Evolutionary conservation across 2,888 invertebrate species (phyloP), one percentile per base, ranked within the genome.

Genomic region (Nasonovia ribisnigri): DNA sequence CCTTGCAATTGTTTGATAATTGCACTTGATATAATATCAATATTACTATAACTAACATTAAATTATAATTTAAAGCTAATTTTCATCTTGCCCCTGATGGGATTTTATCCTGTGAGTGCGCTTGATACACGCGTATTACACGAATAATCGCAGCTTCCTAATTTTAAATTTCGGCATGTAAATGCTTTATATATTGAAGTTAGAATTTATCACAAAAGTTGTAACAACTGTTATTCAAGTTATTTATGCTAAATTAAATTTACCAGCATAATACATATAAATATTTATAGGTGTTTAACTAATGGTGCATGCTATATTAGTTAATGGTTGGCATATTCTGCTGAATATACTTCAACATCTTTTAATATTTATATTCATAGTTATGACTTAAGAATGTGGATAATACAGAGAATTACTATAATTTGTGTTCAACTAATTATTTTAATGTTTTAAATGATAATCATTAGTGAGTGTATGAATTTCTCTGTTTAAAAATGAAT

Each of bases 81-180:
- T 46, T 46, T 46, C 46, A 46, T 46, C 46, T 46, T 46, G 46
- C 46, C 46, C 11, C 46, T 8, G 0, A 11, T 46, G 1, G 46
- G 46, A 46, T 46, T 46, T 46, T 46, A 46, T 46, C 11, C 46
- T 46, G 11, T 11, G 11, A 11, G 8, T 46, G 11, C 11, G 46
- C 46, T 46, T 57, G 24, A 60, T n/a, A n/a, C n/a, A n/a, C n/a
- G n/a, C n/a, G 3, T 60, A 29, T 29, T 13, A 67, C 13, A 67
- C 95, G 84, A 46, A 95, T 51, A 51, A 51, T 51, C 13, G 3
- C 94, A 84, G 94, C 91, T 95, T 95, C 95, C n/a, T 67, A n/a
- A 67, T 46, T 67, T 67, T n/a, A 67, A 67, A 67, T n/a, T 16
- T 67, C 1, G 5, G 16, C 6, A n/a, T n/a, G n/a, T 6, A 67